Evolutionary conservation across 2,888 invertebrate genomes (phyloP).

Genomic region (Lymantria monacha): DNA sequence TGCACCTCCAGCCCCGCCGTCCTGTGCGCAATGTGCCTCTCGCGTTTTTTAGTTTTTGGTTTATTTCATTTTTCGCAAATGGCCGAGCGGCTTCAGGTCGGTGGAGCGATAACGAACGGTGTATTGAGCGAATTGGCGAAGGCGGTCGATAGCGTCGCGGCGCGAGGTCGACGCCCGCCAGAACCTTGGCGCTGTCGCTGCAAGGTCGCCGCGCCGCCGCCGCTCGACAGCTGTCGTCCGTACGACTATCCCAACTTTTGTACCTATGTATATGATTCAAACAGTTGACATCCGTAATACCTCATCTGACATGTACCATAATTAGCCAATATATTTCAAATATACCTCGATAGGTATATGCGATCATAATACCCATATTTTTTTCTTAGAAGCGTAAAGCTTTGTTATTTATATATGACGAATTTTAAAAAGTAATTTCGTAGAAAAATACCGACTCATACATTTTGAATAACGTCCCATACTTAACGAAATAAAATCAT

Average conservation of each 20-base stretch:
- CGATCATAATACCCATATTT: too few species aligned
- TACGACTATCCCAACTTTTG: conserved; percentile 8
- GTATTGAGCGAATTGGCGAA: conserved; percentile 15
- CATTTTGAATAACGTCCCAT: too few species aligned
- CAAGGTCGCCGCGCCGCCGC: conserved; percentile 45
- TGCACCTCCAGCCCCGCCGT: conserved; percentile 22
- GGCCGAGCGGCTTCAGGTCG: background rate
- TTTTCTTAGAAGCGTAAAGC: too few species aligned
- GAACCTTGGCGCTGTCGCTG: conserved; percentile 56
- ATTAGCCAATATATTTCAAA: background rate
- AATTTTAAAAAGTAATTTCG: too few species aligned
- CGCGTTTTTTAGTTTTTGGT: conserved; percentile 4
- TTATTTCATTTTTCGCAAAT: conserved; percentile 11
- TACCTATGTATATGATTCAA: background rate
- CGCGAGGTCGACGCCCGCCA: conserved; percentile 50
- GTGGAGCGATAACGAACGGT: conserved; percentile 12
- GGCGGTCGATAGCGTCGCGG: conserved; percentile 41
- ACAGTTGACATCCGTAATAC: conserved; percentile 3
- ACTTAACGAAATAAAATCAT: too few species aligned
- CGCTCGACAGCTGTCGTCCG: conserved; percentile 39
- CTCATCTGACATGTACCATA: background rate
- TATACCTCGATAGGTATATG: too few species aligned
- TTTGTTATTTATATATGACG: too few species aligned
- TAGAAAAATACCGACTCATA: too few species aligned
- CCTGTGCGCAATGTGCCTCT: conserved; percentile 4